Conservation (phyloP, 2,888 invertebrate genomes). For the Platycheirus rosarum region DNA sequence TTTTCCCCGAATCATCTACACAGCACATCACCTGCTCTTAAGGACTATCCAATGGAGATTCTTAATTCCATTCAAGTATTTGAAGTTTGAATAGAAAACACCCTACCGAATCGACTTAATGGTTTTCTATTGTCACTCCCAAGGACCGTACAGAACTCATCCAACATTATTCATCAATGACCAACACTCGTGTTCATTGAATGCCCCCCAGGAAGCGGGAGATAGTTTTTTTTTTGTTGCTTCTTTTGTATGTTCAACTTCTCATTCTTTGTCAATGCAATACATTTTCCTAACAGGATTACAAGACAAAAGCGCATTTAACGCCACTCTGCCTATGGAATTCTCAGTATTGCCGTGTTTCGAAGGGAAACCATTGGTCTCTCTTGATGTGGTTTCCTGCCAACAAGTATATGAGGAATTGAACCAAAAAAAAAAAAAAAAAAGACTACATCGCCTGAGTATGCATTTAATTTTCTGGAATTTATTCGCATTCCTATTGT, state of each 20-base stretch:
- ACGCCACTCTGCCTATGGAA: conserved; percentile 48
- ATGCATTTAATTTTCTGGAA: conserved; percentile 62
- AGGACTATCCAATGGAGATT: conserved; percentile 11
- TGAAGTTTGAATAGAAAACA: background rate
- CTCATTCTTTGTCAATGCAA: conserved; percentile 26
- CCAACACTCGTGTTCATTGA: conserved; percentile 6
- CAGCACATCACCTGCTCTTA: conserved; percentile 14
- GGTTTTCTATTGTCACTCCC: conserved; percentile 28
- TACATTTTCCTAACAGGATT: conserved; percentile 53
- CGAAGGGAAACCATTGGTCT: conserved; percentile 23
- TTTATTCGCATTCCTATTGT: conserved; percentile 65
- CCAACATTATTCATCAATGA: conserved; percentile 27
- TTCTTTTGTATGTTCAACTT: background rate
- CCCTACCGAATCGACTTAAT: conserved; percentile 11
- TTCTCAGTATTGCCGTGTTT: conserved; percentile 45
- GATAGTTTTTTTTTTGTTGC: conserved; percentile 1
- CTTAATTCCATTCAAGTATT: conserved; percentile 35
- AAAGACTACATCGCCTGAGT: conserved; percentile 2
- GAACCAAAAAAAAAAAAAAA: background rate
- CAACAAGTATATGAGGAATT: conserved; percentile 23
- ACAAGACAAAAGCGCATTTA: conserved; percentile 56
- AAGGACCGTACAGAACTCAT: conserved; percentile 10
- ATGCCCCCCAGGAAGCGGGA: conserved; percentile 26
- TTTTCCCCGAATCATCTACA: background rate
- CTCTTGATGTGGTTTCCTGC: conserved; percentile 62